phyloP scores from a whole-genome alignment of 1,140 invertebrate genomes.

The Psix sp. region DNA sequence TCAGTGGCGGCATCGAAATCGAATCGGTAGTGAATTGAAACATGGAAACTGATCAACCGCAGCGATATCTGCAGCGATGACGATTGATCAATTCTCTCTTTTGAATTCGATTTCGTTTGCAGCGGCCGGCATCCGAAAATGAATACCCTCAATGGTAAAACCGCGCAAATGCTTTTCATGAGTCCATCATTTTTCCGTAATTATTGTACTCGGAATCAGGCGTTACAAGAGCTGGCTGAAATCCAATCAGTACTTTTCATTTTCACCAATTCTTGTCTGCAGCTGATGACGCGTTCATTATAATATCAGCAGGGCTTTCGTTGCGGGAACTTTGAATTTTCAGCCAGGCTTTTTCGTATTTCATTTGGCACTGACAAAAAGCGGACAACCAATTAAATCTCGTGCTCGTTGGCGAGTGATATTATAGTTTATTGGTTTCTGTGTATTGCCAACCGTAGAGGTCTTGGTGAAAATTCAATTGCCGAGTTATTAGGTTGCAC shows the following conservation, averaged over 20 bases:
- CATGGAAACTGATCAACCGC: slow-evolving; percentile 58
- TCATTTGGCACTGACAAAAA: slow-evolving; percentile 25
- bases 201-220: slow-evolving; percentile 29
- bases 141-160: slow-evolving; percentile 38
- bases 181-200: slow-evolving; percentile 44
- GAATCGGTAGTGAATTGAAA: slow-evolving; percentile 59
- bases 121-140: slow-evolving; percentile 26
- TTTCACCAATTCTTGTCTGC: slow-evolving; percentile 1
- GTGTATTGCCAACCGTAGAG: slow-evolving; percentile 9
- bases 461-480: slow-evolving; percentile 16
- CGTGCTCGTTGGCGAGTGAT: slow-evolving; percentile 1
- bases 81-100: slow-evolving; percentile 59
- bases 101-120: slow-evolving; percentile 58
- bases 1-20: slow-evolving; percentile 51
- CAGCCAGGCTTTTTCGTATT: slow-evolving; percentile 4
- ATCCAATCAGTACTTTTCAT: slow-evolving; percentile 13
- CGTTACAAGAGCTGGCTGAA: slow-evolving; percentile 11
- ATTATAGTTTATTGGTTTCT: slow-evolving; percentile 22
- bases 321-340: not conserved
- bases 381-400: slow-evolving; percentile 27
- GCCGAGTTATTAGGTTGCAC: slow-evolving; percentile 19
- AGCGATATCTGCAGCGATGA: slow-evolving; percentile 51
- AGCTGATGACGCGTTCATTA: too few species aligned
- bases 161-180: slow-evolving; percentile 47
- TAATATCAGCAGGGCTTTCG: slow-evolving; percentile 1